Conservation (phyloP, 92 coral and sea anemone genomes). For the Parazoanthus darwini region DNA sequence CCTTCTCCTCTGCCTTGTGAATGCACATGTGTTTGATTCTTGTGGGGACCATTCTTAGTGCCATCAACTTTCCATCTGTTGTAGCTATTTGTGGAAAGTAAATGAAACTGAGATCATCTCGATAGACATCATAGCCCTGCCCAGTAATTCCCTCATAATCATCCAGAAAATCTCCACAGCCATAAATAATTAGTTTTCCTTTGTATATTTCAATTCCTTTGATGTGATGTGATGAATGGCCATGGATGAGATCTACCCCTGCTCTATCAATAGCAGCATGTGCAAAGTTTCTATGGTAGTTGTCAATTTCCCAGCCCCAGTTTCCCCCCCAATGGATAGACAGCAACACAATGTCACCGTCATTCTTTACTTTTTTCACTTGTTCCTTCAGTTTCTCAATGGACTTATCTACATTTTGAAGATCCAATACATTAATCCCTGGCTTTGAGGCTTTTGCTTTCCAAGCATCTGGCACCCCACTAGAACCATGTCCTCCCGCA, state of each 20-base stretch:
- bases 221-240: constrained; percentile 88
- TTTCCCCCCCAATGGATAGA: constrained; percentile 92
- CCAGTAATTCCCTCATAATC: constrained; percentile 89
- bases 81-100: constrained; percentile 72
- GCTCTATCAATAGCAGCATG: constrained; percentile 77
- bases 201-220: constrained; percentile 83
- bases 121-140: constrained; percentile 55
- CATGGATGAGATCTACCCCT: constrained; percentile 79
- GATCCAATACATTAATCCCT: constrained; percentile 72
- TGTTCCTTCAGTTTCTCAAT: constrained; percentile 46
- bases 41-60: constrained; percentile 78
- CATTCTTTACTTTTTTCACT: constrained; percentile 58
- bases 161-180: constrained; percentile 87
- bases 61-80: constrained; percentile 58
- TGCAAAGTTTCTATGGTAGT: constrained; percentile 73
- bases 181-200: constrained; percentile 74
- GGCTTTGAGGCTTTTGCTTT: constrained; percentile 55
- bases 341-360: constrained; percentile 66
- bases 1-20: constrained; percentile 75
- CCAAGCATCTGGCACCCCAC: constrained; percentile 86
- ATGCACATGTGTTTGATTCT: constrained; percentile 75
- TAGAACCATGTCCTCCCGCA: constrained; percentile 79
- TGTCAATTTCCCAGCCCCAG: constrained; percentile 81
- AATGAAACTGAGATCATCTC: constrained; percentile 79
- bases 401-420: constrained; percentile 54